Conservation (phyloP, 2,888 invertebrate genomes). For the Hylaea fasciaria region DNA sequence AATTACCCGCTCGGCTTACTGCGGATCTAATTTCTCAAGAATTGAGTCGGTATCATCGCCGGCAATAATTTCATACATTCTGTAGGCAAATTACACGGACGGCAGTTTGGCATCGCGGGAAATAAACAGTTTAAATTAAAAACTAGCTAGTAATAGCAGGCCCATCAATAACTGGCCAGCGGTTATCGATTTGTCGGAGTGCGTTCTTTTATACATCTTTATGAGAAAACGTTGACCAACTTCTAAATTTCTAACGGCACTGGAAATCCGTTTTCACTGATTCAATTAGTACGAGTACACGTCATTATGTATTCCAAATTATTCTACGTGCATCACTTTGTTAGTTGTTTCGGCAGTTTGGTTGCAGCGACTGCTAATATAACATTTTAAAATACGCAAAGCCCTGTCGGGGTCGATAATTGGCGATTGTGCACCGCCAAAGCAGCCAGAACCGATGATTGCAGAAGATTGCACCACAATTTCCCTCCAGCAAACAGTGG, state of each 20-base stretch:
- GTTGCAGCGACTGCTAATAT: neutral
- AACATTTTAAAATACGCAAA: conserved; percentile 15
- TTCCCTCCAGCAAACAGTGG: conserved; percentile 59
- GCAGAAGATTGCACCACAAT: conserved; percentile 71
- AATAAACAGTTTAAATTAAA: conserved; percentile 14
- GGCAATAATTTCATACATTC: conserved; percentile 24
- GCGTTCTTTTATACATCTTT: neutral
- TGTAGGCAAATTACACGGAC: conserved; percentile 22
- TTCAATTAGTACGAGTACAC: too few species aligned
- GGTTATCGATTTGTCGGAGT: neutral
- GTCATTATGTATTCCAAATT: too few species aligned
- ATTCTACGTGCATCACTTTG: too few species aligned
- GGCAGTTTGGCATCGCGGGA: conserved; percentile 18
- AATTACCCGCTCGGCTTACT: conserved; percentile 28
- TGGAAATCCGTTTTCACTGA: too few species aligned
- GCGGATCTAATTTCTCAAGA: conserved; percentile 32
- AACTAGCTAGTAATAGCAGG: neutral
- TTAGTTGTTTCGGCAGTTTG: too few species aligned
- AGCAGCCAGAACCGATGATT: conserved; percentile 59
- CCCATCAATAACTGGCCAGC: neutral
- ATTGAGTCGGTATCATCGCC: conserved; percentile 13
- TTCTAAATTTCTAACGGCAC: too few species aligned
- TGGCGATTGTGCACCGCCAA: conserved; percentile 52
- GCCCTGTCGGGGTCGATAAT: conserved; percentile 55
- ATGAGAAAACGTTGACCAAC: too few species aligned